phyloP scores from a whole-genome alignment of 2,113 vertebrate genomes.

The Micronycteris hirsuta region DNA sequence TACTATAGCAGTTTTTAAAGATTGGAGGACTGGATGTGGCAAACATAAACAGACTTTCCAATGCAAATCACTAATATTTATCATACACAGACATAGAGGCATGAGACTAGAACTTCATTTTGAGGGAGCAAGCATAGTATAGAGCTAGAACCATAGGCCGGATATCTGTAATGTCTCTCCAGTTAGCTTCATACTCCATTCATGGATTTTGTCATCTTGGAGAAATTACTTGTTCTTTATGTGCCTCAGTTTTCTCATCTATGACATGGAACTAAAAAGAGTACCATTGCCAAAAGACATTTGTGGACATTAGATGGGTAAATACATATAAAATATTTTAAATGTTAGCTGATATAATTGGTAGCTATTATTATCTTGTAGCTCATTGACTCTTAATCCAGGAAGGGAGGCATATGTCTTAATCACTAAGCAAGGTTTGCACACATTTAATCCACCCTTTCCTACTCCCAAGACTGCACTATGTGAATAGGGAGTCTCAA shows the following conservation, averaged over 20 bases:
- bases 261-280: neutral
- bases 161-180: neutral
- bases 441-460: neutral
- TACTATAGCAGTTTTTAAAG: neutral
- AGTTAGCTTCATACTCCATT: neutral
- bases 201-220: neutral
- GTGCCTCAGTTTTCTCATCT: neutral
- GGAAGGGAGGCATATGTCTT: neutral
- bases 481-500: neutral
- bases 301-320: neutral
- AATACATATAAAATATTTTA: neutral
- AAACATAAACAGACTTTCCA: neutral
- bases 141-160: neutral
- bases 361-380: neutral
- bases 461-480: neutral
- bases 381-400: neutral
- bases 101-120: neutral
- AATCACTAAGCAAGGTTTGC: neutral
- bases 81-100: neutral
- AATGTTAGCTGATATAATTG: neutral
- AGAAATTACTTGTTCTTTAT: neutral
- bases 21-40: neutral
- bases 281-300: neutral
- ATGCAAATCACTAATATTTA: neutral
- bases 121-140: neutral